Conservation (phyloP, 2,113 vertebrate species). For the Rynchops niger region DNA sequence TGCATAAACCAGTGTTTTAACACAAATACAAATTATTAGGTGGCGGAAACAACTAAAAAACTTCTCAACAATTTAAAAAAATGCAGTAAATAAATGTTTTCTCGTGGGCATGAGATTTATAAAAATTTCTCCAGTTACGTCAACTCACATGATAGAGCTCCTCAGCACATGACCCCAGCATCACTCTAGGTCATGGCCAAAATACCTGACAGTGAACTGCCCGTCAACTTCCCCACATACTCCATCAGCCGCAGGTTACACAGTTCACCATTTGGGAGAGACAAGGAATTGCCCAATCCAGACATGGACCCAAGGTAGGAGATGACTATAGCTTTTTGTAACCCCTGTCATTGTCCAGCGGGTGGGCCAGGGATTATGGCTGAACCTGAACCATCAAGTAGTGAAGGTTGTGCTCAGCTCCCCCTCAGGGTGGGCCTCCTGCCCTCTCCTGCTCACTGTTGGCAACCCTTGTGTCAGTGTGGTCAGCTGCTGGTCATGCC, state of each 20-base stretch:
- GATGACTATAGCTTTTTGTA: background rate
- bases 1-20: background rate
- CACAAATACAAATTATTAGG: background rate
- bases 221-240: background rate
- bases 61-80: background rate
- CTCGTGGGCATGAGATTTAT: background rate
- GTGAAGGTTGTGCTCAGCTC: background rate
- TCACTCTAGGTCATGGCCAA: background rate
- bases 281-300: background rate
- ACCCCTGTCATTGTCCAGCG: background rate
- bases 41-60: background rate
- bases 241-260: background rate
- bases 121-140: background rate
- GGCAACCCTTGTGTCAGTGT: background rate
- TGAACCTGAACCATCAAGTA: background rate
- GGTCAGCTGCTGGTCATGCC: background rate
- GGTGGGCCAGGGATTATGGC: rapidly evolving
- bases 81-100: rapidly evolving
- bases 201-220: background rate
- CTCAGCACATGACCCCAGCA: background rate
- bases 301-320: background rate
- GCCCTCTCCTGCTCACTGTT: background rate
- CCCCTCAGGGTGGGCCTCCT: too few species aligned
- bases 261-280: background rate
- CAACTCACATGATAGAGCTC: background rate